Base-by-base conservation (phyloP, 53 echinoderm and acorn worm genomes). In the Patiria pectinifera region DNA sequence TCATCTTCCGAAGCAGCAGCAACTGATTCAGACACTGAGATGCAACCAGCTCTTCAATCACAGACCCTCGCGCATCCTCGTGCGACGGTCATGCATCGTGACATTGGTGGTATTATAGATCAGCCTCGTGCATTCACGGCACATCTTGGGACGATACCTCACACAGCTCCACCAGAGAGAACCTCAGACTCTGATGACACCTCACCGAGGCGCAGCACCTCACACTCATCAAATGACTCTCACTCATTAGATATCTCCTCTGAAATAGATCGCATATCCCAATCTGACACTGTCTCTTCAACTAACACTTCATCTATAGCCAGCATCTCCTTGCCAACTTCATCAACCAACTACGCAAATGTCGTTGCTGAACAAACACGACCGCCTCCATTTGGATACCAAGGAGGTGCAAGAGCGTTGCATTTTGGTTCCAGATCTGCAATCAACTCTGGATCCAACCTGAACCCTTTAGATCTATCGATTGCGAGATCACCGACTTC, bases 81-180 rank as follows among this genome's bases (percentile, higher is more conserved):
- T 19, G 90, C 90, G 0, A 81, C 80, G n/a, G 82, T 90, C 53
- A 63, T 80, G 48, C 90, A 48, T 15, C 81, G 80, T 4, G 66
- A 14, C 81, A 23, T 35, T 2, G 13, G 45, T 48, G 49, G 63
- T 12, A 69, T 80, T 14, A 4, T 12, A 23, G 90, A 81, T 16
- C 90, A 62, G 47, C 90, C 81, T 46, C 81, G 90, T 80, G 90
- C 90, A 0, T 90, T 80, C 69, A 88, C 88, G 4, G 93, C 93
- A n/a, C 93, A 93, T 83, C 77, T 93, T 19, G 93, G 93, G 8
- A 93, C 87, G 16, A 88, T 93, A 70, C 93, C 93, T 46, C 83
- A 87, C 48, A 93, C 93, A 21, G 74, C 93, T 14, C 93, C 93
- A 59, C 93, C 93, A 69, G 49, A 82, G 48, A 90, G 81, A 45